phyloP scores from a whole-genome alignment of 2,797 vertebrate species.

The Toxotes lorentzi region DNA sequence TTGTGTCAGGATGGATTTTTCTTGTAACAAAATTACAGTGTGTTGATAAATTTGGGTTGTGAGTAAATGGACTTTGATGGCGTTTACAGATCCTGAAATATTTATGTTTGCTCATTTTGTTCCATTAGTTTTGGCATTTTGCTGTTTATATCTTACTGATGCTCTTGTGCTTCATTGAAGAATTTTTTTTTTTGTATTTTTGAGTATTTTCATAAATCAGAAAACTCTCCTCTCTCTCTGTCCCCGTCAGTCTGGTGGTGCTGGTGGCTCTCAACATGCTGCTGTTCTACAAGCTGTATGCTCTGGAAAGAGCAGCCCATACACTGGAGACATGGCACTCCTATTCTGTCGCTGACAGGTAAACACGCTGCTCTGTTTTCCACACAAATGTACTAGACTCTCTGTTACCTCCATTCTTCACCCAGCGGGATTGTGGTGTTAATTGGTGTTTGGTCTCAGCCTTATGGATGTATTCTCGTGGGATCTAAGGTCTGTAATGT shows the following conservation, averaged over 20 bases:
- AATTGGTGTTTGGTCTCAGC: not conserved
- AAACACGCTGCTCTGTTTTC: conserved; percentile 33
- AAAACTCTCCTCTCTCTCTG: conserved; percentile 18
- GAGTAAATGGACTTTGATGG: not conserved
- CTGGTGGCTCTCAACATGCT: conserved; percentile 92
- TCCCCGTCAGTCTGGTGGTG: conserved; percentile 86
- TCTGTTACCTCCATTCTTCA: not conserved
- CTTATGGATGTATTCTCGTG: conserved; percentile 1
- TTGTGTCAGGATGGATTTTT: conserved; percentile 43
- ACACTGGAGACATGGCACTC: conserved; percentile 94
- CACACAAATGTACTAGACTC: not conserved
- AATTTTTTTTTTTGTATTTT: not conserved
- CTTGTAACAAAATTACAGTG: conserved; percentile 12
- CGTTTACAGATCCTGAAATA: not conserved
- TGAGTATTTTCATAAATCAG: not conserved
- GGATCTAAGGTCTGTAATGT: conserved; percentile 16
- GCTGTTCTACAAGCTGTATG: conserved; percentile 94
- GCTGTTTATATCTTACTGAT: not conserved
- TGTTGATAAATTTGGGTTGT: conserved; percentile 12
- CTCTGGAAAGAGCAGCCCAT: conserved; percentile 91
- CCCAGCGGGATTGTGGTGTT: not conserved
- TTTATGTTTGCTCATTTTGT: not conserved
- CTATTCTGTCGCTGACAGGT: conserved; percentile 90
- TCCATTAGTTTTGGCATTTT: not conserved
- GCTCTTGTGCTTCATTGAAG: not conserved